Conservation (phyloP, 2,888 invertebrate genomes). For the Eristalinus aeneus region DNA sequence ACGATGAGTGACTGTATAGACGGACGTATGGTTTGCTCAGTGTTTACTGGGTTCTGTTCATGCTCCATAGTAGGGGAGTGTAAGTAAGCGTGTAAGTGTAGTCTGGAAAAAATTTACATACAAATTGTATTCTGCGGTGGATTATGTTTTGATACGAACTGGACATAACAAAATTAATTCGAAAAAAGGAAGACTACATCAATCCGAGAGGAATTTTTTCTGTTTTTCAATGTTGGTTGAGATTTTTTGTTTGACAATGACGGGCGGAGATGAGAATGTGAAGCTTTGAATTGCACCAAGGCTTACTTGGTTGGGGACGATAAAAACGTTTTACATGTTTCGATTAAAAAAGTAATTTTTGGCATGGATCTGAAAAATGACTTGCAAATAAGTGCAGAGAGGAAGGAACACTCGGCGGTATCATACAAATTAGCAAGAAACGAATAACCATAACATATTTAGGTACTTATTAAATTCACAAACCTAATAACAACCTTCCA, state of each 20-base stretch:
- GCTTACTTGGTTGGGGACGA: background rate
- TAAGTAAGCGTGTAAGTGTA: slow-evolving; percentile 71
- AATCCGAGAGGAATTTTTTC: slow-evolving; percentile 45
- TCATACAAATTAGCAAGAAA: too few relatives aligned
- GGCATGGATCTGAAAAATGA: background rate
- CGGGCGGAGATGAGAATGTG: background rate
- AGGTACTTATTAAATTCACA: too few relatives aligned
- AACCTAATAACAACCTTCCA: too few relatives aligned
- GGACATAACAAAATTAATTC: slow-evolving; percentile 68
- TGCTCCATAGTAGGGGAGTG: slow-evolving; percentile 58
- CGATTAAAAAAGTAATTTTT: background rate
- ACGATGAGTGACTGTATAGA: slow-evolving; percentile 31
- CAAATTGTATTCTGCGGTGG: slow-evolving; percentile 73
- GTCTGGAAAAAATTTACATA: slow-evolving; percentile 74
- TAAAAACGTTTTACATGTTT: background rate
- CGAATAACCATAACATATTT: too few relatives aligned
- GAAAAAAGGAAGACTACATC: slow-evolving; percentile 61
- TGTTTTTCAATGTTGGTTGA: background rate
- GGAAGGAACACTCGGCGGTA: too few relatives aligned
- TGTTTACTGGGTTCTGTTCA: slow-evolving; percentile 21
- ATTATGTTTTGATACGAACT: slow-evolving; percentile 72
- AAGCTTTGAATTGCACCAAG: background rate
- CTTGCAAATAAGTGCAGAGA: background rate
- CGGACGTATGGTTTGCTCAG: slow-evolving; percentile 17
- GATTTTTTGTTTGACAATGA: background rate